Conservation (phyloP, 2,888 invertebrate species). For the Metellina segmentata region DNA sequence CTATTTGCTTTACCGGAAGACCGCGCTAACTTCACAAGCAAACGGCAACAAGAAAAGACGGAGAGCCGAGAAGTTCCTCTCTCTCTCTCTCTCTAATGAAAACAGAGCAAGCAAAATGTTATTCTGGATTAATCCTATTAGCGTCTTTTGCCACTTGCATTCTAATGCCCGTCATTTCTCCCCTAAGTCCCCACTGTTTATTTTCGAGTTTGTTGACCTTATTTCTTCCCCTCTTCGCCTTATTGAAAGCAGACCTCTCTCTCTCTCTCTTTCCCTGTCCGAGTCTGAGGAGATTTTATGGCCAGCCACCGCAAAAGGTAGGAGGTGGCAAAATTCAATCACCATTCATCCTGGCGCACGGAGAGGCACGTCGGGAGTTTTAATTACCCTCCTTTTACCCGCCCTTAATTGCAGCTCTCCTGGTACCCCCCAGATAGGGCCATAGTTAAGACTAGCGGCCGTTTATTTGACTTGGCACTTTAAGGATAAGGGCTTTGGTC, state of each 20-base stretch:
- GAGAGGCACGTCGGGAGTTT: neutral
- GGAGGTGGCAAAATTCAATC: conserved; percentile 15
- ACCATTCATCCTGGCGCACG: conserved; percentile 22
- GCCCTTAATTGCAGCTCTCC: conserved; percentile 38
- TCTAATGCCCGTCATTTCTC: conserved; percentile 14
- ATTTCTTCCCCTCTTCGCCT: neutral
- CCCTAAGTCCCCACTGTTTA: conserved; percentile 10
- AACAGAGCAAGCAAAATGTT: conserved; percentile 50
- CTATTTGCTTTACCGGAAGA: neutral
- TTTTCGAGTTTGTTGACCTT: conserved; percentile 51
- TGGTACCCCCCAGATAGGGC: neutral
- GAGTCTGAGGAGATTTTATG: neutral
- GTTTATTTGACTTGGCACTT: neutral
- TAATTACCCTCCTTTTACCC: conserved; percentile 7
- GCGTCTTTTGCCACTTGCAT: conserved; percentile 16
- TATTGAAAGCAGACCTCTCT: too few relatives aligned
- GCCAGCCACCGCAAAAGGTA: neutral
- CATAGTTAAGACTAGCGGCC: neutral
- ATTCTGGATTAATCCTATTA: conserved; percentile 52
- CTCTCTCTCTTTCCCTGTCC: neutral
- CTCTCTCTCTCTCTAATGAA: conserved; percentile 5
- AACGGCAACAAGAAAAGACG: neutral
- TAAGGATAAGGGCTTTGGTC: too few relatives aligned
- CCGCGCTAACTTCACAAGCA: too few relatives aligned
- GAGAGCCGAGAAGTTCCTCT: neutral